Evolutionary conservation across 2,888 invertebrate genomes (phyloP).

Genomic region (Mechanitis mazaeus): DNA sequence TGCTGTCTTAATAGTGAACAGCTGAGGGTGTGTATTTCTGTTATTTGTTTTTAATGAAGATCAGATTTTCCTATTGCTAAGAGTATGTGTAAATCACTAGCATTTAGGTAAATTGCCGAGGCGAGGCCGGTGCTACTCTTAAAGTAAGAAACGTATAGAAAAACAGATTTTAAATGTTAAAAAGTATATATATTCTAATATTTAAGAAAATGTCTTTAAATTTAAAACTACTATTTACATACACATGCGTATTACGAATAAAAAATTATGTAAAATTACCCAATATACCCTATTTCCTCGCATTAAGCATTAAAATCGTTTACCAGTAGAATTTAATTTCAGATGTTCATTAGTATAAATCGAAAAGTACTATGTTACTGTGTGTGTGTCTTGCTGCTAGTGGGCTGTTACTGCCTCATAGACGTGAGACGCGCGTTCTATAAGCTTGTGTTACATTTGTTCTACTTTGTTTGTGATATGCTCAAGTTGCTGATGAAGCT

Average conservation of each 20-base stretch:
- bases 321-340: slow-evolving; percentile 34
- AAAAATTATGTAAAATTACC: no score
- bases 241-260: not conserved
- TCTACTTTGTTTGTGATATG: slow-evolving; percentile 64
- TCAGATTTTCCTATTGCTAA: not conserved
- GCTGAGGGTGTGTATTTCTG: slow-evolving; percentile 20
- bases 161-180: no score
- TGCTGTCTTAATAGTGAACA: slow-evolving; percentile 9
- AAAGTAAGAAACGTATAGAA: no score
- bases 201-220: not conserved
- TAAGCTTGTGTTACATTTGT: slow-evolving; percentile 57
- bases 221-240: not conserved
- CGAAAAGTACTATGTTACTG: slow-evolving; percentile 53
- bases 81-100: slow-evolving; percentile 1
- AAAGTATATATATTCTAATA: no score
- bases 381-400: slow-evolving; percentile 41
- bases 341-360: slow-evolving; percentile 65
- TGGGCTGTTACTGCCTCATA: slow-evolving; percentile 49
- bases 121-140: not conserved
- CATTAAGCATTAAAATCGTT: slow-evolving; percentile 4
- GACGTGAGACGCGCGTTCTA: slow-evolving; percentile 64
- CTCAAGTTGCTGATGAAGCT: slow-evolving; percentile 64
- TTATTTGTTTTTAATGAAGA: not conserved
- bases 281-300: not conserved
- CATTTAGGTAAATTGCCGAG: slow-evolving; percentile 2